phyloP scores from a whole-genome alignment of 2,797 vertebrate genomes.

The Acrossocheilus fasciatus region DNA sequence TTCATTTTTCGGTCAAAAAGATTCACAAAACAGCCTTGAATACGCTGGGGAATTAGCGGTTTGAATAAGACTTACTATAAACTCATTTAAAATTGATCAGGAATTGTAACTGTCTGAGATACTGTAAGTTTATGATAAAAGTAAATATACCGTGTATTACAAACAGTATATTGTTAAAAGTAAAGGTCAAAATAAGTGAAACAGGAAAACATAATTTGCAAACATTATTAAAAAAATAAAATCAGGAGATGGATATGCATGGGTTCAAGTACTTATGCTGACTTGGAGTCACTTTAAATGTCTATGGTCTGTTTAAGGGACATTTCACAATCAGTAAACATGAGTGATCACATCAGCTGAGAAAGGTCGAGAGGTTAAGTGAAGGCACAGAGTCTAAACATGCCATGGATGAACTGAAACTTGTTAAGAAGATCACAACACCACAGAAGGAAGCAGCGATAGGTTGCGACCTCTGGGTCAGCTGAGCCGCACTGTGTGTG shows the following conservation, averaged over 20 bases:
- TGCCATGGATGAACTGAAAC: constrained; percentile 78
- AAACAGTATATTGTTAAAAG: not conserved
- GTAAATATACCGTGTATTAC: too few relatives aligned
- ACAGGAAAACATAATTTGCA: not conserved
- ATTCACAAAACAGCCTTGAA: not conserved
- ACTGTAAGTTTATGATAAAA: not conserved
- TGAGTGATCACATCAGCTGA: constrained; percentile 37
- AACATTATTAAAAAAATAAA: not conserved
- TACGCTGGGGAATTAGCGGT: not conserved
- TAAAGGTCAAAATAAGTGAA: not conserved
- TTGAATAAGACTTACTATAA: not conserved
- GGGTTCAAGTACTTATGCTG: not conserved
- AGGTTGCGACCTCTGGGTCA: constrained; percentile 80
- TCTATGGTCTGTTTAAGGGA: not conserved
- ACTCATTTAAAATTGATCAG: not conserved
- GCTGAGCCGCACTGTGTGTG: constrained; percentile 76
- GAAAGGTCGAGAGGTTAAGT: constrained; percentile 54
- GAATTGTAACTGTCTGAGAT: not conserved
- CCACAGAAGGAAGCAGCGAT: constrained; percentile 61
- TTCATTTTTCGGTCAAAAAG: not conserved
- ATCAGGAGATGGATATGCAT: not conserved
- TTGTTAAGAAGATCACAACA: constrained; percentile 68
- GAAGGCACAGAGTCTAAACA: constrained; percentile 47
- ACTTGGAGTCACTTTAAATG: not conserved
- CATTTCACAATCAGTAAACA: constrained; percentile 17